Conservation (phyloP, 2,888 invertebrate species). For the Gastrophysa polygoni region DNA sequence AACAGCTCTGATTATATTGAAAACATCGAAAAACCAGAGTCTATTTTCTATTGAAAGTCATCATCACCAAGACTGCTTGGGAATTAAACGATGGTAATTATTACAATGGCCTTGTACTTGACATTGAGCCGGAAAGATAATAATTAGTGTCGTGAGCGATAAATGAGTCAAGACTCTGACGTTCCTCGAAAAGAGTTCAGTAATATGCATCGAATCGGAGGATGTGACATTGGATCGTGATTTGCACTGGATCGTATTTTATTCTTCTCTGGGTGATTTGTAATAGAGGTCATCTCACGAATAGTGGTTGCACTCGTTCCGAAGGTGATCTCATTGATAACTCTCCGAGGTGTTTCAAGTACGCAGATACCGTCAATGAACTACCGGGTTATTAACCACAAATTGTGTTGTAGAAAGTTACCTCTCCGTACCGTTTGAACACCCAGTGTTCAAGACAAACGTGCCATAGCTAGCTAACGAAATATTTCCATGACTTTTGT, state of each 20-base stretch:
- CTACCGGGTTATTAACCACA: background rate
- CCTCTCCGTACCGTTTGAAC: background rate
- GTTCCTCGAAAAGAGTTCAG: background rate
- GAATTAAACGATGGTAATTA: background rate
- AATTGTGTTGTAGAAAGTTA: background rate
- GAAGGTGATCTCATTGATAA: background rate
- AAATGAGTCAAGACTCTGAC: background rate
- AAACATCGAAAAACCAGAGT: too few relatives aligned
- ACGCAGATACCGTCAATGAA: background rate
- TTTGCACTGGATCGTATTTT: background rate
- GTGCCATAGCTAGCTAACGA: background rate
- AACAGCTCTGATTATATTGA: too few relatives aligned
- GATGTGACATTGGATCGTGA: background rate
- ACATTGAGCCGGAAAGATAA: background rate
- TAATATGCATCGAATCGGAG: background rate
- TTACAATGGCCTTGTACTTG: background rate
- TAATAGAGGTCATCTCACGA: background rate
- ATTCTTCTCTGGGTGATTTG: background rate
- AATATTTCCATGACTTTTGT: too few relatives aligned
- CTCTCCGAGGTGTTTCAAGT: background rate
- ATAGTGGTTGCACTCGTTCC: background rate
- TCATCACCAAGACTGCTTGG: background rate
- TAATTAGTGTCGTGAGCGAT: background rate
- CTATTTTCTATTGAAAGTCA: too few relatives aligned
- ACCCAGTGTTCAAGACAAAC: background rate